Percentiles rank a stretch among this genome's conserved stretches.
Conservation (phyloP, 2,113 vertebrate genomes). For the Halichoeres trimaculatus region DNA sequence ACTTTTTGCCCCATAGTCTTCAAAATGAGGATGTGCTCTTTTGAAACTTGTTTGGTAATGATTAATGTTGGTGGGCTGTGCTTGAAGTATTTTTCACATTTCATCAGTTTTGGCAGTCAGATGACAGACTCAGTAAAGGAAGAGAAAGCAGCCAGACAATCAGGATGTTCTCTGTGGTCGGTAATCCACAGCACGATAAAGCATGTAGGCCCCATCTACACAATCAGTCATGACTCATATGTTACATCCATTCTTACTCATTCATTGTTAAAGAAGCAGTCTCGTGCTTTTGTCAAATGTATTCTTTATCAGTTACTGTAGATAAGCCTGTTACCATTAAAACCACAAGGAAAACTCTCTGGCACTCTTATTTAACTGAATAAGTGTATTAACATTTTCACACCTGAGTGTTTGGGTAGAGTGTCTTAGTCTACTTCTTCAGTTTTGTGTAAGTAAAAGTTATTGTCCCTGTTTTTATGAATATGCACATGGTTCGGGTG, state of each 20-base stretch:
- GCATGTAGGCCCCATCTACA: not conserved
- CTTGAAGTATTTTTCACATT: constrained; percentile 15
- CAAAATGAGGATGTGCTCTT: constrained; percentile 8
- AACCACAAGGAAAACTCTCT: not conserved
- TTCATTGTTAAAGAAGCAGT: not conserved
- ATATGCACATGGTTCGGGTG: too few relatives aligned
- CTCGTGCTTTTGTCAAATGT: not conserved
- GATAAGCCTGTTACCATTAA: not conserved
- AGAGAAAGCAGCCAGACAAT: constrained; percentile 47
- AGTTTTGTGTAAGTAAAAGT: too few relatives aligned
- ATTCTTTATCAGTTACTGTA: not conserved
- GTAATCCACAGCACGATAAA: not conserved
- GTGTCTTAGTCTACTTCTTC: too few relatives aligned
- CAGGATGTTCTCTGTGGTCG: constrained; percentile 39
- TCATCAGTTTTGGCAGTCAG: constrained; percentile 47
- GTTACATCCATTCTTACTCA: not conserved
- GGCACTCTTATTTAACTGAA: not conserved
- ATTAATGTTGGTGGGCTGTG: not conserved
- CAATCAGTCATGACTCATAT: constrained; percentile 12
- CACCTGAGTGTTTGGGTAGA: not conserved
- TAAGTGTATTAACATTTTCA: not conserved
- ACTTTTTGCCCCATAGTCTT: not conserved
- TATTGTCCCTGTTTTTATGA: too few relatives aligned
- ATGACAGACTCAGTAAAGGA: constrained; percentile 48
- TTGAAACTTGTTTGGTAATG: not conserved